A percentile compares a stretch with the other conserved stretches of the same genome.
Conservation (phyloP, 1,140 invertebrate genomes). For the Teleogryllus occipitalis region DNA sequence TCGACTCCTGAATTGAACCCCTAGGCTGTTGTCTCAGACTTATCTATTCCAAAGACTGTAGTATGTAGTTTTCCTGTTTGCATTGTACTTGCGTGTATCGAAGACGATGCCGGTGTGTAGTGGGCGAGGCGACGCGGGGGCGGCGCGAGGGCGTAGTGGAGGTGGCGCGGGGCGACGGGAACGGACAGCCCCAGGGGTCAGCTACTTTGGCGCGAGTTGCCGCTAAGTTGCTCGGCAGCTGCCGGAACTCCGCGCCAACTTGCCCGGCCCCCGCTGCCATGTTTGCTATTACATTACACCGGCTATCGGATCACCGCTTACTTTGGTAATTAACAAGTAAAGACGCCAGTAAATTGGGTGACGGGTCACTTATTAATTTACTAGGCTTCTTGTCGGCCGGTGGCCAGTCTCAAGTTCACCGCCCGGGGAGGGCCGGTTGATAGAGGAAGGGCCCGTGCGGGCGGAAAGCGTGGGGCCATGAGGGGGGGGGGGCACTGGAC, state of each 20-base stretch:
- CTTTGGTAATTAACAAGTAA: conserved; percentile 5
- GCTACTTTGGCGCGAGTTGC: neutral
- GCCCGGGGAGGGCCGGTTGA: neutral
- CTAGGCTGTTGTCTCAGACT: too few species aligned
- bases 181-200: neutral
- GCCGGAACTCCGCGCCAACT: neutral
- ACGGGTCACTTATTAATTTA: conserved; percentile 5
- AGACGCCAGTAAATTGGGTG: conserved; percentile 3
- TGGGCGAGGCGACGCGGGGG: neutral
- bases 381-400: neutral
- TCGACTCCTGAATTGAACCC: too few species aligned
- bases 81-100: too few species aligned
- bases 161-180: neutral
- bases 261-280: neutral
- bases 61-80: too few species aligned
- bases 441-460: neutral
- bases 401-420: neutral
- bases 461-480: neutral
- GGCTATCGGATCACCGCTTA: neutral
- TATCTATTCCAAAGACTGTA: too few species aligned
- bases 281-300: conserved; percentile 1
- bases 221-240: neutral
- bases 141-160: neutral
- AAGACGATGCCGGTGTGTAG: too few species aligned
- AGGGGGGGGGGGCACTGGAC: too few species aligned